Percentiles rank a stretch among this genome's conserved stretches.
Evolutionary conservation across 2,113 vertebrate species (phyloP).

Genomic region (Leucosticte australis): DNA sequence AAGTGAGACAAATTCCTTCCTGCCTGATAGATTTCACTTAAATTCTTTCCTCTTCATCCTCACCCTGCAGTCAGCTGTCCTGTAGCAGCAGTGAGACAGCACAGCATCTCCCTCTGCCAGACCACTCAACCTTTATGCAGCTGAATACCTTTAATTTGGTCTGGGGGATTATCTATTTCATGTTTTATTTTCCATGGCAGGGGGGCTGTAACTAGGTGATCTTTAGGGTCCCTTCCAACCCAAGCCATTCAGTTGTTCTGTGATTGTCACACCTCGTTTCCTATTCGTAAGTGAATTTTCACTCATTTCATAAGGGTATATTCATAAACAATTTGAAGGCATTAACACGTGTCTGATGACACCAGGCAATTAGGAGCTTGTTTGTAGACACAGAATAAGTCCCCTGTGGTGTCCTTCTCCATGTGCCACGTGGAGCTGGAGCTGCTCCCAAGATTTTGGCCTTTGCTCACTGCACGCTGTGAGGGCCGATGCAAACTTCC

Average conservation of each 20-base stretch:
- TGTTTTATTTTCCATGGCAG: not conserved
- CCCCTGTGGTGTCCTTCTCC: not conserved
- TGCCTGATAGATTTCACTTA: not conserved
- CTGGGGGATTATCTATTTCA: not conserved
- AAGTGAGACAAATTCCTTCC: not conserved
- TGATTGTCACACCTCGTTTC: not conserved
- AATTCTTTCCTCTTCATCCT: not conserved
- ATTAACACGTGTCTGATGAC: not conserved
- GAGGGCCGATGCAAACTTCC: not conserved
- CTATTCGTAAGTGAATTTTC: not conserved
- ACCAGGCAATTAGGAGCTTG: not conserved
- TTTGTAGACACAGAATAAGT: not conserved
- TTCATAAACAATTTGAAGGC: not conserved
- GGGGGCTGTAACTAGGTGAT: not conserved
- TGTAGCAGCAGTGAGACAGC: rapidly evolving
- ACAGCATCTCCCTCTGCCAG: not conserved
- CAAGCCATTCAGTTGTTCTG: not conserved
- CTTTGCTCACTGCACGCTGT: rapidly evolving
- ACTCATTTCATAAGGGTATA: not conserved
- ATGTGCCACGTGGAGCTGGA: rapidly evolving
- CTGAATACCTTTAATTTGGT: not conserved
- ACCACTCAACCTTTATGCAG: not conserved
- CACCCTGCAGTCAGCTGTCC: not conserved
- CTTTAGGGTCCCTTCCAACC: not conserved
- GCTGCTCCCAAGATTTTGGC: not conserved